phyloP scores from a whole-genome alignment of 2,797 vertebrate genomes.

The Potorous gilbertii region DNA sequence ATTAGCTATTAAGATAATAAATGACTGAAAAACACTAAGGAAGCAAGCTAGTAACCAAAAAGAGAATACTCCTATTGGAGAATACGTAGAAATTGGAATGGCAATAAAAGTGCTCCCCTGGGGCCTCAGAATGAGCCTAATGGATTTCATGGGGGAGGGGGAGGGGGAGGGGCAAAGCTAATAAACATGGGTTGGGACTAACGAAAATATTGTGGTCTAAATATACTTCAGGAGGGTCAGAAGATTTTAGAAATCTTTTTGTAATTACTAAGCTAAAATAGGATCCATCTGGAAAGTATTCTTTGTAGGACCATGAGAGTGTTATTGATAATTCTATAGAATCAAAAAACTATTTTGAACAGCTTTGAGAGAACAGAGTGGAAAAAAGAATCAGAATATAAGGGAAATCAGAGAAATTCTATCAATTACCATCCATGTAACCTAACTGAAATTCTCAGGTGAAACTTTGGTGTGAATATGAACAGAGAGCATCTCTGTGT shows the following conservation, averaged over 20 bases:
- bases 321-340: constrained; percentile 15
- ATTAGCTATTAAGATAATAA: neutral
- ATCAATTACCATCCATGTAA: neutral
- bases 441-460: neutral
- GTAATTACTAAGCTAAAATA: constrained; percentile 20
- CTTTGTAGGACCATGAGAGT: constrained; percentile 6
- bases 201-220: neutral
- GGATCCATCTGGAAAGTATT: constrained; percentile 13
- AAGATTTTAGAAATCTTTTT: constrained; percentile 5
- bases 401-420: neutral
- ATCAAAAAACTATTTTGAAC: constrained; percentile 17
- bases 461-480: neutral
- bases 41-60: neutral
- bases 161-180: neutral
- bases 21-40: neutral
- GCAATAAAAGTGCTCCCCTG: no score
- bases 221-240: neutral
- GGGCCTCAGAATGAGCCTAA: neutral
- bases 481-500: neutral
- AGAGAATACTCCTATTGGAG: neutral
- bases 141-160: neutral
- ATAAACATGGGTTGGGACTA: neutral
- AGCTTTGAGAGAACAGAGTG: neutral
- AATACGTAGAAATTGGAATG: neutral
- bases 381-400: neutral